Evolutionary conservation across 2,113 vertebrate genomes (phyloP), one percentile per base, ranked within the genome.

Genomic region (Seriola quinqueradiata): DNA sequence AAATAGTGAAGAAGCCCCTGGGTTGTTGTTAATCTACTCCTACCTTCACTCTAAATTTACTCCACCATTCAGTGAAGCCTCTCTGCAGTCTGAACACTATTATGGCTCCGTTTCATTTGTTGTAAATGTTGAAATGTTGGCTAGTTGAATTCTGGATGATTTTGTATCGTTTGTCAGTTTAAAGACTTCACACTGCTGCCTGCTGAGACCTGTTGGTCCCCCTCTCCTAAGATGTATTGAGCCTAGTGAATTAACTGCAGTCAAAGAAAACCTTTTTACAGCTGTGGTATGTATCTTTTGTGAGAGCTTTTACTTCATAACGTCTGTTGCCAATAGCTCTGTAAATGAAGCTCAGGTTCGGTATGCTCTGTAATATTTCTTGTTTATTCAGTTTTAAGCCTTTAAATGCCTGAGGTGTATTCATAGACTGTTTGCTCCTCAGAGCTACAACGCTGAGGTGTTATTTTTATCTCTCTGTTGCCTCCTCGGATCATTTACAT

Each of bases 391-490:
- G 34, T 63, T 12, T 57, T 55, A 25, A 28, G 28, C 17, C 14
- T 65, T 50, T 48, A 50, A 55, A 32, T 42, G 2, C 28, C n/a
- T 13, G 3, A 28, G 48, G 58, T 75, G 59, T 81, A 64, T 46
- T 57, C 8, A 42, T 4, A 42, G 42, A 48, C 25, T 14, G 54
- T 64, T 74, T 46, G 54, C 34, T 34, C 13, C 48, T 57, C 48
- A 59, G 70, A 50, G 52, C 74, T 28, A 5, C 19, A 63, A 28
- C 40, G 5, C 46, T 1, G 10, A 1, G 42, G 44, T 64, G 75
- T 38, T 81, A 67, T 85, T 87, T 87, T 64, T 69, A 52, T 79
- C 59, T n/a, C 66, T n/a, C 75, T 2, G 25, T 74, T n/a, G 21
- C 34, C 19, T 73, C 48, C 52, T 84, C 73, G 88, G 52, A 68